phyloP scores from a whole-genome alignment of 2,113 vertebrate species.

The Dromiciops gliroides region DNA sequence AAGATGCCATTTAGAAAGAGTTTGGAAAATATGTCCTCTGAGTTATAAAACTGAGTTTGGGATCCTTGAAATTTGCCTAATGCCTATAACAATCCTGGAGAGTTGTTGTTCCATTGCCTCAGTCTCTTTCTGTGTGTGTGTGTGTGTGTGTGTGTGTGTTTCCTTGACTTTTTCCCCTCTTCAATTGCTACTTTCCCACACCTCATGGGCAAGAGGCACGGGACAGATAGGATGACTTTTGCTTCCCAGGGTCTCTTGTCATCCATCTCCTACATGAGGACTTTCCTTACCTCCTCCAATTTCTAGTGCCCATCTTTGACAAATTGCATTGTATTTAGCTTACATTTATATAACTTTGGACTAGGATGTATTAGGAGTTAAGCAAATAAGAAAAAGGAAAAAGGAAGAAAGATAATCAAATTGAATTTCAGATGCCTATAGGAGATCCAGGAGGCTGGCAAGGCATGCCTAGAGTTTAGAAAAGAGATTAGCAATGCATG shows the following conservation, averaged over 20 bases:
- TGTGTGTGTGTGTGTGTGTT: neutral
- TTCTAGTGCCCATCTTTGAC: neutral
- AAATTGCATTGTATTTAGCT: neutral
- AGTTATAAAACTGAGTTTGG: neutral
- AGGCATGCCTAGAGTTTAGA: neutral
- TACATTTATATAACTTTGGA: neutral
- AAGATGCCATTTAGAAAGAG: neutral
- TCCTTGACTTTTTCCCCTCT: neutral
- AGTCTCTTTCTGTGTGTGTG: neutral
- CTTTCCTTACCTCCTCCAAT: neutral
- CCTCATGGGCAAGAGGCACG: neutral
- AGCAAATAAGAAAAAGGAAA: neutral
- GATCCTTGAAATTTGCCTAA: neutral
- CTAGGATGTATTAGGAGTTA: neutral
- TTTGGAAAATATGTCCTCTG: neutral
- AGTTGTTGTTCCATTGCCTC: neutral
- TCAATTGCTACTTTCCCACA: neutral
- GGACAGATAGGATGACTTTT: neutral
- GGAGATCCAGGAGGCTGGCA: neutral
- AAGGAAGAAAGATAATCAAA: neutral
- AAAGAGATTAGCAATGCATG: neutral
- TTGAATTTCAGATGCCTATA: neutral
- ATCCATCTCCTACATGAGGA: neutral
- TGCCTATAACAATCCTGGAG: neutral
- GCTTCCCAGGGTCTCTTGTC: fast-evolving